Conservation (phyloP, 2,797 vertebrate species). For the Etheostoma perlongum region DNA sequence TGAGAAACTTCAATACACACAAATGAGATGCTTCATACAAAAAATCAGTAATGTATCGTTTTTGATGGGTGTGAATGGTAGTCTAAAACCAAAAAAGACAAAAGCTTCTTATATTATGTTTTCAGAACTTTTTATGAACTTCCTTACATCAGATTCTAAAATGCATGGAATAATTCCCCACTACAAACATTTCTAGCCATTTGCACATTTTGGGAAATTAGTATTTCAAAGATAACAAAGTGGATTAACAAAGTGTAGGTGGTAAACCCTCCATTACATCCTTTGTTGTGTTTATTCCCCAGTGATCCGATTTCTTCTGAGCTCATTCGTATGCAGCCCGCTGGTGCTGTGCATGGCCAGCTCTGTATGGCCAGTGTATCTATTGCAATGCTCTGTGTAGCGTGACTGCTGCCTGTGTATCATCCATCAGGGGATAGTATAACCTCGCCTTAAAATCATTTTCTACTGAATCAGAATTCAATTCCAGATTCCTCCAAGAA, state of each 20-base stretch:
- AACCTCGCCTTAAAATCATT: constrained; percentile 80
- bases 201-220: constrained; percentile 28
- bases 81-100: constrained; percentile 2
- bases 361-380: constrained; percentile 65
- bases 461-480: constrained; percentile 82
- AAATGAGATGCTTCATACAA: neutral
- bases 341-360: constrained; percentile 61
- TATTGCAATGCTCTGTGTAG: constrained; percentile 72
- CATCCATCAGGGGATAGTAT: constrained; percentile 76
- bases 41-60: neutral
- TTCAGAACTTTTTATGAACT: constrained; percentile 2
- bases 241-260: constrained; percentile 45
- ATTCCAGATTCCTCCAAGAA: constrained; percentile 78
- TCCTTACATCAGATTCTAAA: neutral
- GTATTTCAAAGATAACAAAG: constrained; percentile 42
- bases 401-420: constrained; percentile 75
- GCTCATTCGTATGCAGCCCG: constrained; percentile 75
- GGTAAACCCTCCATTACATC: constrained; percentile 60
- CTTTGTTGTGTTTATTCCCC: constrained; percentile 67
- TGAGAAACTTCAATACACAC: neutral
- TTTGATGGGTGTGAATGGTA: neutral
- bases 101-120: neutral
- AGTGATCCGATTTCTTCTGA: constrained; percentile 59
- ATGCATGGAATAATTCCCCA: neutral
- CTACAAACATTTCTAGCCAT: constrained; percentile 20